These are phyloP conservation scores for Cordilura impudica DNA, from an alignment of 2,888 invertebrate species.

Conservation along the genomic window DNA sequence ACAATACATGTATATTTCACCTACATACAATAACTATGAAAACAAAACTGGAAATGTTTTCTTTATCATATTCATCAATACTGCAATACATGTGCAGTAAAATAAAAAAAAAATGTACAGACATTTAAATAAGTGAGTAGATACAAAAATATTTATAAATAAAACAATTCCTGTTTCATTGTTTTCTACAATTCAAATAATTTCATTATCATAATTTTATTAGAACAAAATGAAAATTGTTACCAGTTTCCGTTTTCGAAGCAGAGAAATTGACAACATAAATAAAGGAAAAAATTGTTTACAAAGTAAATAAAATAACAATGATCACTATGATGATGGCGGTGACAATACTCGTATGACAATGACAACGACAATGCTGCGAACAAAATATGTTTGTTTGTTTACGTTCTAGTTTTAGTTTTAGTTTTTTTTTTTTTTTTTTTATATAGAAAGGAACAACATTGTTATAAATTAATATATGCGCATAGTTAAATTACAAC, in stretches of 20 bases:
- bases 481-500: constrained; percentile 32
- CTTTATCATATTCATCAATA: neutral
- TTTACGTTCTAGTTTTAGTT: constrained; percentile 23
- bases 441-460: constrained; percentile 14
- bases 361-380: constrained; percentile 26
- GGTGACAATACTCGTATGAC: no score
- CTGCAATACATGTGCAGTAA: neutral
- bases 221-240: constrained; percentile 30
- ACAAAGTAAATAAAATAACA: constrained; percentile 19
- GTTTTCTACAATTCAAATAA: constrained; percentile 20
- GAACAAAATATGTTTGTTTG: constrained; percentile 52
- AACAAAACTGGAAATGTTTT: constrained; percentile 18
- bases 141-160: neutral
- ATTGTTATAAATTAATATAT: constrained; percentile 40
- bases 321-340: constrained; percentile 10
- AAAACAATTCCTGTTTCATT: neutral
- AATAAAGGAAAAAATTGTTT: constrained; percentile 17
- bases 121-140: neutral
- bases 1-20: no score
- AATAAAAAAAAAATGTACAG: neutral
- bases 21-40: constrained; percentile 42
- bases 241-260: constrained; percentile 35
- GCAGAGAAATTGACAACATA: constrained; percentile 36
- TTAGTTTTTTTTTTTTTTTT: neutral
- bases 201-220: constrained; percentile 39